Evolutionary conservation across 2,113 vertebrate species (phyloP), one percentile per base, ranked within the genome.

Genomic region (Harpagus bidentatus): DNA sequence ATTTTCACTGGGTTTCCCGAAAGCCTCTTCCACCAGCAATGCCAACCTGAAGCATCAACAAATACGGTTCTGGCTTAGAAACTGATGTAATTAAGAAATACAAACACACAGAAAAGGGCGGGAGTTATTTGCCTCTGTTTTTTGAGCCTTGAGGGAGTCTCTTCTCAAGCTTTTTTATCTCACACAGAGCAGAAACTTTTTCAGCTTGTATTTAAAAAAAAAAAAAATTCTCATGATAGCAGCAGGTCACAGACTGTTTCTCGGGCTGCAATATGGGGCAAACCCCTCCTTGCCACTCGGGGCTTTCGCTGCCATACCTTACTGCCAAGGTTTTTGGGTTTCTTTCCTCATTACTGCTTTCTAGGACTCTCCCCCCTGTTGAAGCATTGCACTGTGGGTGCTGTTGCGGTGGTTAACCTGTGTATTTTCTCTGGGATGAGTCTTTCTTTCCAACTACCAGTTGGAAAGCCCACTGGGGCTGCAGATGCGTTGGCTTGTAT

Each of bases 1-100:
- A 34, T 87, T 91, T 96, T 91, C 69, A 16, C 42, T 89, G 58
- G 34, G 31, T 91, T 95, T 86, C 40, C 88, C 5, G 2, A 92
- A 88, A 78, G 77, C 58, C 20, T 89, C 18, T 86, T 84, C 81
- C 81, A 76, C 43, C 61, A 72, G 61, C 69, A 13, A 1, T 72
- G 91, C 70, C 80, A 92, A 91, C 70, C 86, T 81, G 40, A 79
- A 97, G 90, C 91, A 76, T 96, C 81, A 76, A 71, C 61, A 95
- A 65, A 76, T 31, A 42, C 0, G 1, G 34, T n/a, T 84, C 72
- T 86, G 86, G 55, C 76, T 94, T 65, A 34, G 86, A 36, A 87
- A 59, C 3, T 4, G 23, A 22, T 53, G 50, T 55, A 77, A 86
- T 95, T 81, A 78, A 66, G 89, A 83, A 91, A 78, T 67, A 62